These are phyloP conservation scores for Polyergus mexicanus DNA, from an alignment of 1,140 invertebrate genomes.

Conservation along the genomic window DNA sequence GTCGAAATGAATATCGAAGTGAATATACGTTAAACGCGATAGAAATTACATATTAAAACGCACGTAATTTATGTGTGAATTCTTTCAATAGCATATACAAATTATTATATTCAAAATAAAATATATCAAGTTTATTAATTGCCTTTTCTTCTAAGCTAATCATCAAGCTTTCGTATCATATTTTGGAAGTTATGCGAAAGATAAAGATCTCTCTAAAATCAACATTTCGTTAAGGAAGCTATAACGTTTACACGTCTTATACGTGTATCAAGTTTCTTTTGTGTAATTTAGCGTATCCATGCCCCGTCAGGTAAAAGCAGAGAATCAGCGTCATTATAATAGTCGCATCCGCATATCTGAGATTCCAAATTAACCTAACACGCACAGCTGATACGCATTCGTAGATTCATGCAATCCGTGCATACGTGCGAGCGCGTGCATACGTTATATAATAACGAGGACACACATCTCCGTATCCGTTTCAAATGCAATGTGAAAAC, in stretches of 20 bases:
- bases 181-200: neutral
- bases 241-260: neutral
- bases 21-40: neutral
- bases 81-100: neutral
- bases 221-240: neutral
- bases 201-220: neutral
- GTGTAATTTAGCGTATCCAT: conserved; percentile 11
- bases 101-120: neutral
- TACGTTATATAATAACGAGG: conserved; percentile 60
- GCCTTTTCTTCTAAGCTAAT: neutral
- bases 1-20: neutral
- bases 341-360: conserved; percentile 40
- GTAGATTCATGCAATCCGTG: conserved; percentile 12
- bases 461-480: conserved; percentile 36
- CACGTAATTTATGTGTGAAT: neutral
- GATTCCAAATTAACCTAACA: conserved; percentile 52
- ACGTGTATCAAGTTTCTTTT: neutral
- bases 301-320: conserved; percentile 19
- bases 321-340: neutral
- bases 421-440: neutral
- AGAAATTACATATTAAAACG: neutral
- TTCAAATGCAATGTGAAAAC: conserved; percentile 52
- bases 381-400: conserved; percentile 26
- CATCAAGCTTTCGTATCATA: neutral
- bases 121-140: neutral